These are phyloP conservation scores for Schrankia costaestrigalis DNA, from an alignment of 2,888 invertebrate genomes.

Conservation along the genomic window DNA sequence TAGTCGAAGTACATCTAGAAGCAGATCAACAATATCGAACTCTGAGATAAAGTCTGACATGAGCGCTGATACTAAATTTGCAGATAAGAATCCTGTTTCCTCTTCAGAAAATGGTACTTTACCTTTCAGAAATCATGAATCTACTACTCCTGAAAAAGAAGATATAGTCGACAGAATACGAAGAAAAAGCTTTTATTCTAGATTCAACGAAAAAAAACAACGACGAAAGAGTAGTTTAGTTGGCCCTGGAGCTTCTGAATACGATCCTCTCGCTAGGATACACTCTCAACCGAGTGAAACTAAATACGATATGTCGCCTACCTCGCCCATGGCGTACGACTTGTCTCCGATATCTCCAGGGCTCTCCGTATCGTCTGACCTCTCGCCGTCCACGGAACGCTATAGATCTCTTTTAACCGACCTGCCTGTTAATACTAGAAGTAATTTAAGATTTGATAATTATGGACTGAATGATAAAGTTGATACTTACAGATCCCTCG, in stretches of 20 bases:
- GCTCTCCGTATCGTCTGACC: slow-evolving; percentile 60
- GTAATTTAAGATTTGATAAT: slow-evolving; percentile 59
- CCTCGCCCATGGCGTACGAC: slow-evolving; percentile 63
- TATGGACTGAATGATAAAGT: slow-evolving; percentile 69
- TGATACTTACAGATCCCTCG: slow-evolving; percentile 72
- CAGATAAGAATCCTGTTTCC: slow-evolving; percentile 46
- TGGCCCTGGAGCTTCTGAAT: slow-evolving; percentile 81
- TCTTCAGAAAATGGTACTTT: slow-evolving; percentile 51
- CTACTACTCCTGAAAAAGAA: slow-evolving; percentile 79
- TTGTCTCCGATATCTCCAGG: slow-evolving; percentile 70
- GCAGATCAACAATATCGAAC: slow-evolving; percentile 66
- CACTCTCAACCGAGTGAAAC: slow-evolving; percentile 58
- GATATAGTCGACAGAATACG: slow-evolving; percentile 92
- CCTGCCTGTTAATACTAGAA: slow-evolving; percentile 53
- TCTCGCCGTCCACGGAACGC: slow-evolving; percentile 70
- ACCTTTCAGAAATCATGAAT: slow-evolving; percentile 68
- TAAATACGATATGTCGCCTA: slow-evolving; percentile 63
- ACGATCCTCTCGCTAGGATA: slow-evolving; percentile 72
- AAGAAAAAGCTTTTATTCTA: slow-evolving; percentile 92
- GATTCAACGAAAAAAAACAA: slow-evolving; percentile 92
- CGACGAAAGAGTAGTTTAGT: slow-evolving; percentile 85
- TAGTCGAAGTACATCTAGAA: slow-evolving; percentile 65
- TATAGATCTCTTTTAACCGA: slow-evolving; percentile 66
- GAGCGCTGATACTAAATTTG: slow-evolving; percentile 48
- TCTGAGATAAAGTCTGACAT: slow-evolving; percentile 75